Evolutionary conservation across 2,113 vertebrate genomes (phyloP).

Genomic region (Thermophis baileyi): DNA sequence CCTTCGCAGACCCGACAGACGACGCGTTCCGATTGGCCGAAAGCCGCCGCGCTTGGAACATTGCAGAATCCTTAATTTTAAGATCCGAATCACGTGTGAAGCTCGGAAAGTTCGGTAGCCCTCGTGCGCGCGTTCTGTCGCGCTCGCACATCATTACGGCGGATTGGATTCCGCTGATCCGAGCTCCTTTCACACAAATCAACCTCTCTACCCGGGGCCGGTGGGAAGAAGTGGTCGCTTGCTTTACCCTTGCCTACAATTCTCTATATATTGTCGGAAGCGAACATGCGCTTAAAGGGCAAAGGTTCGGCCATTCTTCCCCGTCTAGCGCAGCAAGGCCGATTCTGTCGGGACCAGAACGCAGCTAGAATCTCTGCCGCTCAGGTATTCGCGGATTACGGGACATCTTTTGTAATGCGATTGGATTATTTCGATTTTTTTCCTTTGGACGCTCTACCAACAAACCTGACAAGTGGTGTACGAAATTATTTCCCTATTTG

Average conservation of each 20-base stretch:
- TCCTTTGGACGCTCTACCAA: neutral
- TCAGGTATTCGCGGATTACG: slow-evolving; percentile 1
- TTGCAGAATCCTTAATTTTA: neutral
- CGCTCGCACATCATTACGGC: neutral
- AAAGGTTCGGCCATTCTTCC: slow-evolving; percentile 36
- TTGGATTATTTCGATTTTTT: neutral
- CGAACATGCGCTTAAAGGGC: slow-evolving; percentile 47
- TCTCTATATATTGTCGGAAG: neutral
- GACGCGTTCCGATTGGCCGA: neutral
- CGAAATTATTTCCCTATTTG: neutral
- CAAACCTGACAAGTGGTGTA: neutral
- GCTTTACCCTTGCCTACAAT: no score
- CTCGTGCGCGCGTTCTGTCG: neutral
- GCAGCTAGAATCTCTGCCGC: neutral
- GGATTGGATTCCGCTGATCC: no score
- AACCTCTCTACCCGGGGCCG: neutral
- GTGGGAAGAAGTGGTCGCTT: neutral
- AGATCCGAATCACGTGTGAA: neutral
- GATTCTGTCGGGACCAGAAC: neutral
- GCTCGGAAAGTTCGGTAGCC: neutral
- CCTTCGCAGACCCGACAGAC: neutral
- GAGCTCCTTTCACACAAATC: no score
- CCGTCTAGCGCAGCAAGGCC: neutral
- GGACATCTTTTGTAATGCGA: neutral
- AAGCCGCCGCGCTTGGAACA: neutral